Evolutionary conservation across 2,113 vertebrate species (phyloP), one percentile per base, ranked within the genome.

Genomic region (Felis catus): DNA sequence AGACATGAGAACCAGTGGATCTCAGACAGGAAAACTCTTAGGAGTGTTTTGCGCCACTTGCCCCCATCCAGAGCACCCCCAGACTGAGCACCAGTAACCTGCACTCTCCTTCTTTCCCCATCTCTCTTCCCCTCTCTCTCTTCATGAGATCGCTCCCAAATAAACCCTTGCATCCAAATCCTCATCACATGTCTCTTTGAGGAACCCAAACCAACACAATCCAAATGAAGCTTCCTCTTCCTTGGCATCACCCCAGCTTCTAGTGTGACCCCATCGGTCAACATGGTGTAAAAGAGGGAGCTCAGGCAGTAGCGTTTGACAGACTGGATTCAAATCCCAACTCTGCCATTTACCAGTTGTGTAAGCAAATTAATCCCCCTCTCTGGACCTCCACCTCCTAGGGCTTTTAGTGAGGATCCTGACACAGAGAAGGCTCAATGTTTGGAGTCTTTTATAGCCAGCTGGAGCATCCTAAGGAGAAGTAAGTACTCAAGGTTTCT

Each of bases 81-180:
- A 1, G n/a, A 18, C 4, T 2, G 31, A 39, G 51, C 4, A 3
- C 29, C 0, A 4, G 18, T 5, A 53, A 41, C 41, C 45, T 29
- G 18, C 41, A 48, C 15, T 29, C 18, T 78, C 74, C 73, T 74
- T 74, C 71, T 25, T 29, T 74, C 71, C 7, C 10, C 23, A 1
- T 53, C 39, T 41, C 84, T 68, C 39, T 39, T 23, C 7, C 16
- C 83, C 12, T 39, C 19, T 9, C 25, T n/a, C 4, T 66, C 68
- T 5, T 41, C 15, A 2, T 6, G 21, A 19, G 23, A 21, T n/a
- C 13, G 18, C 58, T 21, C 36, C 31, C 25, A 82, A 36, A 25
- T 19, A 55, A 95, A 45, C 4, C 39, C 19, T 63, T 53, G 48
- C 25, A 51, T 58, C 73, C 80, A 81, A 89, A 45, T 15, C 83